These are phyloP conservation scores for Vombatus ursinus DNA, from an alignment of 2,113 vertebrate genomes.

Conservation along the genomic window DNA sequence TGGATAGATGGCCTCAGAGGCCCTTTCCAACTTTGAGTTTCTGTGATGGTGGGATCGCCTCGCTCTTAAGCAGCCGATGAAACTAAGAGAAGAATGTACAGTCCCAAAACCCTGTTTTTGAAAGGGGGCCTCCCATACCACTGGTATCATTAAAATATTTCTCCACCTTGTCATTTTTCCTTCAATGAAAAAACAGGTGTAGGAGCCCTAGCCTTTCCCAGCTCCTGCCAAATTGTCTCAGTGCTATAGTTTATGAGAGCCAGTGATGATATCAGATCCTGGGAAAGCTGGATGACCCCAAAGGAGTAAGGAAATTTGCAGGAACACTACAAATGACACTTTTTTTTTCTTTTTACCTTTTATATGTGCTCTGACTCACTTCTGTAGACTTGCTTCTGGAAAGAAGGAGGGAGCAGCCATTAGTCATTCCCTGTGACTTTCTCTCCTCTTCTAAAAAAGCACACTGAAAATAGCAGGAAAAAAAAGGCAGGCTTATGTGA, in stretches of 20 bases:
- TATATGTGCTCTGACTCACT: background rate
- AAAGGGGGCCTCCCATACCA: background rate
- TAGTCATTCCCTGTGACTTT: background rate
- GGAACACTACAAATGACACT: background rate
- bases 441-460: background rate
- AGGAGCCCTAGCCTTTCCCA: constrained; percentile 39
- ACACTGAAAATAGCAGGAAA: background rate
- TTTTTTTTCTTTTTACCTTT: background rate
- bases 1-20: background rate
- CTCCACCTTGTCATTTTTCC: constrained; percentile 44
- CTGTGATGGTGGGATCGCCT: background rate
- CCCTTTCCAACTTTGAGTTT: background rate
- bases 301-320: background rate
- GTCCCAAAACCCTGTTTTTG: background rate
- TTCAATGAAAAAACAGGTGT: constrained; percentile 42
- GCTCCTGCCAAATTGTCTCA: constrained; percentile 53
- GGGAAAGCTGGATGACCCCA: background rate
- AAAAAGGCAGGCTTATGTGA: background rate
- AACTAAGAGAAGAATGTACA: constrained; percentile 66
- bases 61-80: background rate
- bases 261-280: background rate
- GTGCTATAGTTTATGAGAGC: constrained; percentile 42
- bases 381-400: background rate
- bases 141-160: background rate
- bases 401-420: background rate